Evolutionary conservation across 1,140 invertebrate species (phyloP).

Genomic region (Drosophila navojoa): DNA sequence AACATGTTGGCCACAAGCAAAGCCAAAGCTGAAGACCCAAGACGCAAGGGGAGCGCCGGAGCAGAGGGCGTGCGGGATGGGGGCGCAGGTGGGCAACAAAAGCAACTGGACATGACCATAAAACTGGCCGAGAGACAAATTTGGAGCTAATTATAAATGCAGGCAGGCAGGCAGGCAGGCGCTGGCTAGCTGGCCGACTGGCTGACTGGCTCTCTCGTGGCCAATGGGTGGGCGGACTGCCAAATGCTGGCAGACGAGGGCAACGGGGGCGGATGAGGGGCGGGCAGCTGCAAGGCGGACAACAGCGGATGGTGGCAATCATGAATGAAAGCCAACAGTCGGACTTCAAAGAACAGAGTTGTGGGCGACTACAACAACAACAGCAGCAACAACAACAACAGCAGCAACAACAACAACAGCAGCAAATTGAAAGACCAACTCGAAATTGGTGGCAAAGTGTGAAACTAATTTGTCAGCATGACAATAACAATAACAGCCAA

Average conservation of each 20-base stretch:
- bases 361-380: slow-evolving; percentile 30
- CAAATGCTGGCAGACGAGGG: slow-evolving; percentile 20
- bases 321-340: slow-evolving; percentile 49
- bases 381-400: slow-evolving; percentile 4
- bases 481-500: slow-evolving; percentile 73
- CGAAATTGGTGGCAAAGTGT: slow-evolving; percentile 67
- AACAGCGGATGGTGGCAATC: slow-evolving; percentile 21
- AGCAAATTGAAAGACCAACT: slow-evolving; percentile 8
- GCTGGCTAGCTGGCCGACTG: too few relatives aligned
- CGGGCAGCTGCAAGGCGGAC: neutral
- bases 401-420: neutral
- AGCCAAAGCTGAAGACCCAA: neutral
- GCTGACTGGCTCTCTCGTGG: slow-evolving; percentile 26
- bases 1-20: slow-evolving; percentile 45
- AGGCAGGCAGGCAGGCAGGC: slow-evolving; percentile 34
- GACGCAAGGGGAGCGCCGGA: neutral
- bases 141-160: slow-evolving; percentile 81
- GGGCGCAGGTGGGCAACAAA: neutral
- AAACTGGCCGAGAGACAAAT: slow-evolving; percentile 69
- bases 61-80: neutral
- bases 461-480: slow-evolving; percentile 82
- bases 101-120: slow-evolving; percentile 67
- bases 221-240: slow-evolving; percentile 58
- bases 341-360: neutral
- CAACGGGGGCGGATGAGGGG: neutral